Base-by-base conservation (phyloP, 2,888 invertebrate species). In the Calameuta idolon region DNA sequence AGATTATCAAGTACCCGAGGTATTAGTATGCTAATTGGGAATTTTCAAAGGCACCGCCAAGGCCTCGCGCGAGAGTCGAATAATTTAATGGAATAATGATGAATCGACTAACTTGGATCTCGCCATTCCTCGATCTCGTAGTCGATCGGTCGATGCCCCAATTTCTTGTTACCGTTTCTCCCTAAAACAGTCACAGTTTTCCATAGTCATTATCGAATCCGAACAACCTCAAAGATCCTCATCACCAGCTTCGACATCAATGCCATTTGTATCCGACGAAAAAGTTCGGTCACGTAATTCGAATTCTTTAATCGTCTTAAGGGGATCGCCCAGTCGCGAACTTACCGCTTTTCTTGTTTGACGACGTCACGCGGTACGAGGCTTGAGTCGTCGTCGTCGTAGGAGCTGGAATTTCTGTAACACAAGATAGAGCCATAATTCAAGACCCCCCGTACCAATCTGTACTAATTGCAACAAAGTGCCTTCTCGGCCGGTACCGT, bases 331-430 rank as follows among this genome's bases (percentile, higher is more conserved):
- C 23, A 55, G 1, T 55, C 55, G 23, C 68, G 76, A 23, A 69
- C 81, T 92, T 93, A 95, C 95, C 95, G 93, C 94, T 94, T 92
- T 95, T 95, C 90, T 93, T 94, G 82, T 94, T 92, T 74, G 94
- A 93, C 83, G 93, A 92, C 77, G 94, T 94, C 40, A 93, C 92
- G 87, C 94, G 93, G 88, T 93, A 93, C 73, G 93, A 92, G 74
- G 93, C 92, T 55, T 93, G 94, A 81, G 94, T 94, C 68, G 92
- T 92, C 9, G 96, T 94, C 81, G 96, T 96, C 40, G 96, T 96
- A 68, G 97, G 97, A 34, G 96, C 96, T 73, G 97, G 96, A 92
- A 97, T 96, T 94, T 97, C 97, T 97, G 93, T 68, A 90, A 92
- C 86, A 87, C 80, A 80, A 85, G 76, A 76, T 31, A 55, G 9